Evolutionary conservation across 2,113 vertebrate species (phyloP), one percentile per base, ranked within the genome.

Genomic region (Eptatretus burgeri): DNA sequence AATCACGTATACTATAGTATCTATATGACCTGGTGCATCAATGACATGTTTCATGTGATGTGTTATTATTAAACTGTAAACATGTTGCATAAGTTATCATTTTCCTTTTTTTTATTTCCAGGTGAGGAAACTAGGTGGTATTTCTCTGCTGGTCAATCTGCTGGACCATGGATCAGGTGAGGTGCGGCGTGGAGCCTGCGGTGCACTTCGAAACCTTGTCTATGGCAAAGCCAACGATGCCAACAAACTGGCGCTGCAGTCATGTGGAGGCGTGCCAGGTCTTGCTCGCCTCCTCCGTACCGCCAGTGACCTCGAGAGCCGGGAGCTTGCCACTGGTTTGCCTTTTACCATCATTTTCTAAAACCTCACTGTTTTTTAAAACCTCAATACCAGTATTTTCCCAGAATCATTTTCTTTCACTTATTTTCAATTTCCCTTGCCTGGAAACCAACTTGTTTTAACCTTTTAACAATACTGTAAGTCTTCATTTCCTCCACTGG

Each of bases 301-400:
- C 56, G 56, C 56, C 12, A 60, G n/a, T 12, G 56, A 60, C 56
- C n/a, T 20, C 56, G 56, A 60, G 56, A 60, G n/a, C 56, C 56
- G 56, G n/a, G 56, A 60, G 56, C 56, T 60, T 20, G 56, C 56
- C 56, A 60, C 56, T 20, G 56, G 56, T 60, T n/a, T n/a, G 56
- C 19, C 56, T 41, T 41, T 41, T 41, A 41, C 27, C 27, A 41
- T 41, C 7, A 41, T 41, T 41, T 41, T 41, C 27, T 41, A 41
- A 5, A 41, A 41, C 27, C 27, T 41, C 27, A 41, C 27, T 41
- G 3, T 41, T 41, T 41, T 41, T 41, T 41, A 5, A 41, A 5
- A 41, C 3, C 27, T 7, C 27, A 7, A 41, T 41, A 41, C 27
- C 27, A 41, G 3, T 7, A 41, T 41, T 41, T 41, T 41, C 27